A percentile compares a stretch with the other conserved stretches of the same genome.
Conservation (phyloP, 2,797 vertebrate genomes). For the Bradypodion pumilum region DNA sequence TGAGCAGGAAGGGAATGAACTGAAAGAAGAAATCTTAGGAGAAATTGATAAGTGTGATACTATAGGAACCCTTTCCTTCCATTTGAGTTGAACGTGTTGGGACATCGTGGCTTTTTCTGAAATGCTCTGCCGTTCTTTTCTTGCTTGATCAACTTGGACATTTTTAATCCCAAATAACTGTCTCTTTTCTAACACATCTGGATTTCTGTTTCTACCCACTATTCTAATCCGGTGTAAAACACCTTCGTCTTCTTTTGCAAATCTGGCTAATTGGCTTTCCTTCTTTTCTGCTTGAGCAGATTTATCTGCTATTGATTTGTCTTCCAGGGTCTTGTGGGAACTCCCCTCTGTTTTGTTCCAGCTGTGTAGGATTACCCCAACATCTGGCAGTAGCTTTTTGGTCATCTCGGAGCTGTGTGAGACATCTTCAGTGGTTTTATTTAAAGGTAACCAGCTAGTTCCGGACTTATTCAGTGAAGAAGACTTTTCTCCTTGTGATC, state of each 20-base stretch:
- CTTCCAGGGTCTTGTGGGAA: conserved; percentile 24
- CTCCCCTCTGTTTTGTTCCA: conserved; percentile 20
- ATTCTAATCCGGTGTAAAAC: not conserved
- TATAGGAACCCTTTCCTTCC: not conserved
- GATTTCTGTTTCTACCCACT: not conserved
- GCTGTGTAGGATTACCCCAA: conserved; percentile 4
- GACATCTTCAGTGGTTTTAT: not conserved
- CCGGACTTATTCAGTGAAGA: conserved; percentile 70
- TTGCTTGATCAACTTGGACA: accelerated
- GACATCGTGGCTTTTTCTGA: conserved; percentile 39
- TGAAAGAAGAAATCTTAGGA: not conserved
- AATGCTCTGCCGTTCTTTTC: not conserved
- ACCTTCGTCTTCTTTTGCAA: conserved; percentile 12
- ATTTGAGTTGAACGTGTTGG: conserved; percentile 27
- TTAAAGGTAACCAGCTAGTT: conserved; percentile 77
- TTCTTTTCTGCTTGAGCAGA: not conserved
- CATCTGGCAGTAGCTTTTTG: conserved; percentile 23
- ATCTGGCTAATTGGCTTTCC: conserved; percentile 26
- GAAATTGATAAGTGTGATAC: conserved; percentile 11
- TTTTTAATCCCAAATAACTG: not conserved
- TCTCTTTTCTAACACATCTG: accelerated
- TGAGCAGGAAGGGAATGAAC: accelerated
- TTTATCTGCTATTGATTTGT: conserved; percentile 57
- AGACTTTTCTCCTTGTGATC: conserved; percentile 16
- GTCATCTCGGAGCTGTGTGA: not conserved